Base-by-base conservation (phyloP, 2,888 invertebrate species). In the Melanostoma scalare region DNA sequence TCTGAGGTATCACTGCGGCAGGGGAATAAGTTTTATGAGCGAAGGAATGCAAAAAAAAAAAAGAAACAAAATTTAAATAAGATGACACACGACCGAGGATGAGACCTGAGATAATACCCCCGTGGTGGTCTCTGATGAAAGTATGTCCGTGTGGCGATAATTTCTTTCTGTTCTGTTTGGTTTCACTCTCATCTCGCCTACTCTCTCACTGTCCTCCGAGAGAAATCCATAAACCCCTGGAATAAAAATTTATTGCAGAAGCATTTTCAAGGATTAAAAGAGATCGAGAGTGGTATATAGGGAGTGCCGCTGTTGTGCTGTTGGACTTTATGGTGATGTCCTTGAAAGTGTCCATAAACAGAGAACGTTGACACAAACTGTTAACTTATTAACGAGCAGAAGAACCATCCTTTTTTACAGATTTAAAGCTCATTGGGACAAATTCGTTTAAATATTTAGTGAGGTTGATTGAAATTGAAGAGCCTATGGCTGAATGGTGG, bases 381-480 rank as follows among this genome's bases (percentile, higher is more conserved):
- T 50, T 77, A 58, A 72, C 52, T 65, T 72, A 77, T 77, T 77
- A 71, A 77, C 58, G 56, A 58, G 31, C 50, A 31, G 44, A 31
- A 44, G 65, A 56, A 52, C 56, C 38, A 38, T 63, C 38, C 63
- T 48, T 52, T 31, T 52, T 10, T 46, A 30, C 38, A 36, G 65
- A 71, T 71, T 71, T 65, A 71, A 36, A 71, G 65, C 72, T 77
- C 52, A 58, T 50, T 36, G 9, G 31, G 6, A 36, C 20, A 4
- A 50, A 50, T 63, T 50, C 40, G 63, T 63, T 63, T 63, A 63
- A 63, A 63, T 63, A 63, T 63, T 63, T 38, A 63, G 63, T 35
- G 56, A 44, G 77, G 50, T 71, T 63, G 71, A 71, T 77, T 71
- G 77, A 72, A 72, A 65, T 77, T 56, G 55, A 65, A 71, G 50